Percentiles rank a stretch among this genome's conserved stretches.
Evolutionary conservation across 2,797 vertebrate genomes (phyloP).

Genomic region (Natrix natrix): DNA sequence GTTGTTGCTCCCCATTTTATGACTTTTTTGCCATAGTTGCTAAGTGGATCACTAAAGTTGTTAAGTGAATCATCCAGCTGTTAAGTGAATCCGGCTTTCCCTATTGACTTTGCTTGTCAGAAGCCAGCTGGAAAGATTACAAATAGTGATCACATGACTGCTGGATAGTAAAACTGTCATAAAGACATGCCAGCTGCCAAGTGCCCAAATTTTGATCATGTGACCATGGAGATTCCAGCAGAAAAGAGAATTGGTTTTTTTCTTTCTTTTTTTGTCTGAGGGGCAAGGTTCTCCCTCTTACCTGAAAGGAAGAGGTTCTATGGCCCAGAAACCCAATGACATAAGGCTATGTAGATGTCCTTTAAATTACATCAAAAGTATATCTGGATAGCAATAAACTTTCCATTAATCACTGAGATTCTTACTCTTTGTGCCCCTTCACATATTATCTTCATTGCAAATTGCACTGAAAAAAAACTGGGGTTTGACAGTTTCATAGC

Average conservation of each 20-base stretch:
- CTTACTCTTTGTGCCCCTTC: not conserved
- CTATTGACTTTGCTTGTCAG: not conserved
- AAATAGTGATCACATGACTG: not conserved
- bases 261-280: not conserved
- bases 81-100: not conserved
- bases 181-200: not conserved
- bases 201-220: not conserved
- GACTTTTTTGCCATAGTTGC: not conserved
- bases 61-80: not conserved
- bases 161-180: not conserved
- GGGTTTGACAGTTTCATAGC: not conserved
- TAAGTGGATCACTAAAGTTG: not conserved
- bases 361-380: not conserved
- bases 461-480: not conserved
- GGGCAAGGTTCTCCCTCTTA: not conserved
- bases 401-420: not conserved
- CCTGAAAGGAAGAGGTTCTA: not conserved
- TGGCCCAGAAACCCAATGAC: not conserved
- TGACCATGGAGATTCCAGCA: not conserved
- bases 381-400: not conserved
- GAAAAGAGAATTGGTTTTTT: not conserved
- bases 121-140: not conserved
- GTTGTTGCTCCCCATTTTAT: not conserved
- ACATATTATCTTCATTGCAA: not conserved
- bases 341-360: not conserved